Conservation (phyloP, 53 echinoderm and acorn worm genomes). For the Echinometra lucunter region DNA sequence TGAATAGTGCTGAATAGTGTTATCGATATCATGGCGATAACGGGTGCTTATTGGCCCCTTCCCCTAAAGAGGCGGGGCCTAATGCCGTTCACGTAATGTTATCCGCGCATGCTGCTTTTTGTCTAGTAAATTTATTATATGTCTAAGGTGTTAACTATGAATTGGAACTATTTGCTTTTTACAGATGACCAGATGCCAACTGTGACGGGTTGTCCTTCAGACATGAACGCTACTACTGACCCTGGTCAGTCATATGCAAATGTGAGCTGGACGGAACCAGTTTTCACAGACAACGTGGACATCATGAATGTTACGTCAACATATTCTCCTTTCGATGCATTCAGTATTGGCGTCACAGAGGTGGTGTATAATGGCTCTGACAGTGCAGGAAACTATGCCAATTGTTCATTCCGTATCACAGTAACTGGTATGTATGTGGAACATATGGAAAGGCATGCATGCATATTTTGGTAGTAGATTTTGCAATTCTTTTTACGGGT, state of each 20-base stretch:
- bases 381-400: slow-evolving; percentile 64
- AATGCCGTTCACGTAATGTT: too few species aligned
- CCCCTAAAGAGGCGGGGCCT: too few species aligned
- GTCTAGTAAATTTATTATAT: too few species aligned
- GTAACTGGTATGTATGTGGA: slow-evolving; percentile 2
- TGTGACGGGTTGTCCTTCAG: slow-evolving; percentile 54
- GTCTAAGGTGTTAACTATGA: not conserved
- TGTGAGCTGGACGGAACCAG: slow-evolving; percentile 68
- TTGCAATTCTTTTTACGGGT: not conserved
- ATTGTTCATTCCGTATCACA: slow-evolving; percentile 37
- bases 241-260: not conserved
- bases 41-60: too few species aligned
- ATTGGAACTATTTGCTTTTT: not conserved
- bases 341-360: slow-evolving; percentile 60
- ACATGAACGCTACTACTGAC: slow-evolving; percentile 59
- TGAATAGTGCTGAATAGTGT: too few species aligned
- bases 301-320: slow-evolving; percentile 46
- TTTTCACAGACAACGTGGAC: slow-evolving; percentile 73
- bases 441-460: not conserved
- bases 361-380: slow-evolving; percentile 71
- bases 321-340: slow-evolving; percentile 32
- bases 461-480: not conserved
- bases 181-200: slow-evolving; percentile 36
- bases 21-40: too few species aligned
- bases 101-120: too few species aligned